Conservation (phyloP, 2,888 invertebrate species). For the Callinectes sapidus region DNA sequence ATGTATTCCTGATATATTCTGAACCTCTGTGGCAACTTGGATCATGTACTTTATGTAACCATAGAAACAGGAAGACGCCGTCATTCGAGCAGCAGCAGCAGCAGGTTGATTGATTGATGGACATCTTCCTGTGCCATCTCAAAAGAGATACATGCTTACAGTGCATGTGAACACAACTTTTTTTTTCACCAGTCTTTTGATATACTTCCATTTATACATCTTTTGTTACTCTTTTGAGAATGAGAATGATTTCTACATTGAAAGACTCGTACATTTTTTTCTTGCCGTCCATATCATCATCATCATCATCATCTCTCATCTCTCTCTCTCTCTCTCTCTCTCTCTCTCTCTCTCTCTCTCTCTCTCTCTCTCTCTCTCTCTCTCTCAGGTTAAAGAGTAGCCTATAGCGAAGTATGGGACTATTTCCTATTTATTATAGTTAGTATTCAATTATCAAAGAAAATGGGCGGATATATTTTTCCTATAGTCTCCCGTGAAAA, state of each 20-base stretch:
- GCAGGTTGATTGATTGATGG: not conserved
- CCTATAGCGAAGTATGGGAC: not conserved
- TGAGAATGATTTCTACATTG: no score
- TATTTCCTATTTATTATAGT: not conserved
- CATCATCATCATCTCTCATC: no score
- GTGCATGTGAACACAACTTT: not conserved
- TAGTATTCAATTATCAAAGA: not conserved
- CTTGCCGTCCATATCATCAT: no score
- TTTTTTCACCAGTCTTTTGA: not conserved
- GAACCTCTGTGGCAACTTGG: not conserved
- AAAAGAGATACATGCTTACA: not conserved
- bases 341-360: no score
- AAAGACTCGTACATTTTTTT: no score
- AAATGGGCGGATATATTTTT: not conserved
- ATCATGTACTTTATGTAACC: not conserved
- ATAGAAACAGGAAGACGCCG: not conserved
- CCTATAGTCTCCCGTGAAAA: not conserved
- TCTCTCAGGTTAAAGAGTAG: not conserved
- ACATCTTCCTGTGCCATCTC: not conserved
- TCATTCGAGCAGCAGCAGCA: no score
- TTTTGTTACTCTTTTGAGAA: not conserved
- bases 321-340: no score
- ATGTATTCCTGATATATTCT: not conserved
- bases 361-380: not conserved
- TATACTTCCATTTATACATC: not conserved